Conservation (phyloP, 2,113 vertebrate species). For the Bubo scandiacus region DNA sequence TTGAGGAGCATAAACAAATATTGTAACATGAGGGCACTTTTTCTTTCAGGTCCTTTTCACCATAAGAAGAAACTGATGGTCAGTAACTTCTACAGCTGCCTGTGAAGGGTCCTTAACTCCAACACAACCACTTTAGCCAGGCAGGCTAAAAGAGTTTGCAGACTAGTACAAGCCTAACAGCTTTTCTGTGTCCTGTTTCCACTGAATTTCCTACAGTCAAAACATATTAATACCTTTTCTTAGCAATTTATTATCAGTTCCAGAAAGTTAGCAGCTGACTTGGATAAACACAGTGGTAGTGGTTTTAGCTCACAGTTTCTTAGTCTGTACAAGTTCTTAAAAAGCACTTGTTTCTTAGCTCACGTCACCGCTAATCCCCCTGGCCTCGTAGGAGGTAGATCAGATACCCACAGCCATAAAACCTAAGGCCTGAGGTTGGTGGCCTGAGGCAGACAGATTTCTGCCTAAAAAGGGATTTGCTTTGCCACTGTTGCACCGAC, state of each 20-base stretch:
- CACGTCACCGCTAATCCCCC: background rate
- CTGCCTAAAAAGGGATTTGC: background rate
- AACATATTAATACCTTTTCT: background rate
- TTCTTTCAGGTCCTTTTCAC: background rate
- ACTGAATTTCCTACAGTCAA: background rate
- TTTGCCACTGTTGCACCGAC: background rate
- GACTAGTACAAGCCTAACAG: background rate
- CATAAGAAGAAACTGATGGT: background rate
- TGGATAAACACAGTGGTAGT: background rate
- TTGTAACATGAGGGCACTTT: background rate
- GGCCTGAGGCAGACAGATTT: background rate
- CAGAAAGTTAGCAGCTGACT: background rate
- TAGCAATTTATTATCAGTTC: background rate
- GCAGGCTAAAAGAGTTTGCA: background rate
- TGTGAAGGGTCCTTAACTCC: background rate
- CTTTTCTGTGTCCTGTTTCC: background rate
- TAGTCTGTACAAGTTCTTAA: background rate
- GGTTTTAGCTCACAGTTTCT: background rate
- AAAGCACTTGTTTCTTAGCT: background rate
- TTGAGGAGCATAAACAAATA: background rate
- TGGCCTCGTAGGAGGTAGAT: background rate
- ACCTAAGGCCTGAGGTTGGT: background rate
- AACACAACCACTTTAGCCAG: background rate
- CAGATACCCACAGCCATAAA: conserved; percentile 16
- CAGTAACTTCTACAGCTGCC: background rate